Percentiles rank a stretch among this genome's conserved stretches.
These are phyloP conservation scores for Galerucella nymphaeae DNA, from an alignment of 2,888 invertebrate species.

Conservation along the genomic window DNA sequence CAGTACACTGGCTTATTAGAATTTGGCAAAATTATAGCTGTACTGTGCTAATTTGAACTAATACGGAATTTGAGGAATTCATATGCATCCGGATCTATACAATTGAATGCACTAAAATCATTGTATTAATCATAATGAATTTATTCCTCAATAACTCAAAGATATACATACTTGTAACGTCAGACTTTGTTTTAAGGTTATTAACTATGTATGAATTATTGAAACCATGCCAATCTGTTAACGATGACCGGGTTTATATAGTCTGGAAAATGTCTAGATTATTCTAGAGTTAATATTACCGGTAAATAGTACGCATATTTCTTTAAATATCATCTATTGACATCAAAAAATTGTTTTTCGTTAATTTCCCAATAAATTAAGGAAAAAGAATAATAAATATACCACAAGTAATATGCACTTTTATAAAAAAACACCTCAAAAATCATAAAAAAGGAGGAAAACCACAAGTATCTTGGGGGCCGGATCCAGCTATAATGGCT, in stretches of 20 bases:
- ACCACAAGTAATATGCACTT: too few species aligned
- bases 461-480: too few species aligned
- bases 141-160: conserved; percentile 3
- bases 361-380: background rate
- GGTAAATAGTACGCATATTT: background rate
- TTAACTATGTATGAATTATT: background rate
- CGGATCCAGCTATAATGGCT: too few species aligned
- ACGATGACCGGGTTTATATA: background rate
- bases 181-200: background rate
- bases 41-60: background rate
- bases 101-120: background rate
- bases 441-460: too few species aligned
- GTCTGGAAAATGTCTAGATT: background rate
- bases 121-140: background rate
- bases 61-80: background rate
- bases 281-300: background rate
- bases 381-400: too few species aligned
- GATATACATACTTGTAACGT: conserved; percentile 1
- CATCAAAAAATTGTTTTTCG: background rate
- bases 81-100: background rate
- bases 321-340: background rate
- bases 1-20: too few species aligned
- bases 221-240: conserved; percentile 4
- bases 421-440: too few species aligned
- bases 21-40: too few species aligned